Conservation (phyloP, 92 coral and sea anemone species). For the Pocillopora grandis region DNA sequence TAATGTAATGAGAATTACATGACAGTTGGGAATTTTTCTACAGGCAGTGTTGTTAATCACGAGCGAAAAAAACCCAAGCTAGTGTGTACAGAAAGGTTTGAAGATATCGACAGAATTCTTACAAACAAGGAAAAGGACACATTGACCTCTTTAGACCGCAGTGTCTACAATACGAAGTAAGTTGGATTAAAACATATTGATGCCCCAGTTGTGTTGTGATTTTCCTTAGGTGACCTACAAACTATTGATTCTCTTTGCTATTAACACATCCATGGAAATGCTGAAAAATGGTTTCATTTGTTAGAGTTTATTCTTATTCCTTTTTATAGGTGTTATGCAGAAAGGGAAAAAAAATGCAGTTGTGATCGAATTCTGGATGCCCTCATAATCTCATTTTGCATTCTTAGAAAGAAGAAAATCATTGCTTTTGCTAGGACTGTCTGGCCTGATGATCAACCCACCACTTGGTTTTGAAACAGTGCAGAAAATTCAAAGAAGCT, state of each 20-base stretch:
- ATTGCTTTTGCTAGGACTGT: slow-evolving; percentile 8
- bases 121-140: neutral
- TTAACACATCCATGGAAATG: neutral
- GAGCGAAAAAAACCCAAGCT: neutral
- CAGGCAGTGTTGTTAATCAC: slow-evolving; percentile 5
- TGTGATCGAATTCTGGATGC: neutral
- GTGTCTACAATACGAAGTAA: slow-evolving; percentile 9
- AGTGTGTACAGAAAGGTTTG: neutral
- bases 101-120: slow-evolving; percentile 9
- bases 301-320: slow-evolving; percentile 3
- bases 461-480: slow-evolving; percentile 35
- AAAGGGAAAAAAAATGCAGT: neutral
- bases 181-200: slow-evolving; percentile 1
- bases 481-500: slow-evolving; percentile 26
- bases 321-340: neutral
- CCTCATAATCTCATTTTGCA: neutral
- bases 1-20: neutral
- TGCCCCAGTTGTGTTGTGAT: slow-evolving; percentile 14
- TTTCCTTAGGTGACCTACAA: neutral
- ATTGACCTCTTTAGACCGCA: slow-evolving; percentile 6
- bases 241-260: too few species aligned
- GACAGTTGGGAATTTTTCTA: neutral
- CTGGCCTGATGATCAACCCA: slow-evolving; percentile 26
- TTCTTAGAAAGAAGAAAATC: slow-evolving; percentile 24
- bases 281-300: neutral